Evolutionary conservation across 2,797 vertebrate genomes (phyloP), one percentile per base, ranked within the genome.

Genomic region (Sebastolobus altivelis): DNA sequence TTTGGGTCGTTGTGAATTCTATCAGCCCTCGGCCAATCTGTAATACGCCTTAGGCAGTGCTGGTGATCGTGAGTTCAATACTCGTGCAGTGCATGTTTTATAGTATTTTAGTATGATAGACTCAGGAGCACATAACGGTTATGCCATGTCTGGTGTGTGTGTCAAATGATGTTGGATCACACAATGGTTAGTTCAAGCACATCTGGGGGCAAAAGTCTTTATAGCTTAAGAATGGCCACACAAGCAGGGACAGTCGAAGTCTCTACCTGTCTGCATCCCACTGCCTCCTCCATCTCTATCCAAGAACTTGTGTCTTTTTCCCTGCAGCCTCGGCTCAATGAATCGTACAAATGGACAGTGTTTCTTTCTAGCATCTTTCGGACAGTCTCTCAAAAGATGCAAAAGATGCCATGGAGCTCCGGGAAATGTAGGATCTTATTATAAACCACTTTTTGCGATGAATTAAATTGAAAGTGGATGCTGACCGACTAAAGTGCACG

Each of bases 81-180:
- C n/a, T 9, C 6, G 38, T 73, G 10, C 25, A 27, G 35, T 66
- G 59, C 49, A 72, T 66, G 31, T 52, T 66, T 60, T 66, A 22
- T 9, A 59, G 38, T 69, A 66, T 5, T 63, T 31, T 71, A 33
- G 40, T 35, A 35, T 35, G 29, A 6, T n/a, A 10, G 12, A 68
- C 31, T 68, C 20, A 14, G 18, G 4, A 38, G 16, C 16, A 59
- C 37, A 56, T 27, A 27, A 77, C 29, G 35, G 55, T 27, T 61
- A 38, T 38, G 16, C 22, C 0, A 2, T 16, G 46, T 14, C 8
- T 20, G 20, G 7, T 49, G 46, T 20, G 46, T 49, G 46, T 49
- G 46, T 49, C 27, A 62, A 43, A 11, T 35, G 8, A 49, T 31
- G 12, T 49, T 16, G n/a, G 27, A 33, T 70, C n/a, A 43, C 40